phyloP scores from a whole-genome alignment of 1,140 invertebrate species.

The Macrotrachela quadricornifera region DNA sequence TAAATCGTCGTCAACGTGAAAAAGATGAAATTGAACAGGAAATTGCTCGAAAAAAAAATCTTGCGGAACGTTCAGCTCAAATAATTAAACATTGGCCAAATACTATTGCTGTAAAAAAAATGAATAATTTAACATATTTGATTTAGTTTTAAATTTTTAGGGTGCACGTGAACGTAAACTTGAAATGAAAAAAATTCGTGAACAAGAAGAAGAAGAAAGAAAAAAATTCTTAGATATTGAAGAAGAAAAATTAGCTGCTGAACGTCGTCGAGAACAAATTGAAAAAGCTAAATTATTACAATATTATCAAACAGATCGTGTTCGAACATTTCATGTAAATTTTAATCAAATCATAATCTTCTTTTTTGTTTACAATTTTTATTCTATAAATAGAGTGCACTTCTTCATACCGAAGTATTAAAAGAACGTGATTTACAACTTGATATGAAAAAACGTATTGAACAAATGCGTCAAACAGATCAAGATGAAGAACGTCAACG shows the following conservation, averaged over 20 bases:
- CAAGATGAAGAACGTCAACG: slow-evolving; percentile 13
- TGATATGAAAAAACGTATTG: slow-evolving; percentile 22
- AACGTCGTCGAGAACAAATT: slow-evolving; percentile 25
- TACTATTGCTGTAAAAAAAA: slow-evolving; percentile 24
- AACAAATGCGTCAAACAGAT: slow-evolving; percentile 15
- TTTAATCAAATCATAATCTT: not conserved
- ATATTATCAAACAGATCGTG: slow-evolving; percentile 29
- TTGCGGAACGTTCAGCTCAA: slow-evolving; percentile 17
- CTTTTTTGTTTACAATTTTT: not conserved
- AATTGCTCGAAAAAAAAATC: slow-evolving; percentile 16
- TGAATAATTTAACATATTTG: not conserved
- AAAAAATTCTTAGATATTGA: slow-evolving; percentile 22
- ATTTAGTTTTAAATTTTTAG: slow-evolving; percentile 11
- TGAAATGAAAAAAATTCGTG: slow-evolving; percentile 20
- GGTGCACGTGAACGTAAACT: slow-evolving; percentile 24
- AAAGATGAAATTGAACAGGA: slow-evolving; percentile 21
- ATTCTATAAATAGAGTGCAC: slow-evolving; percentile 20
- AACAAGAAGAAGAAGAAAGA: slow-evolving; percentile 27
- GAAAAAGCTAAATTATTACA: slow-evolving; percentile 30
- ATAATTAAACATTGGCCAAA: slow-evolving; percentile 28
- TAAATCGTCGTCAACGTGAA: slow-evolving; percentile 15
- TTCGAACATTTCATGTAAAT: slow-evolving; percentile 30
- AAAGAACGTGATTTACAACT: slow-evolving; percentile 31
- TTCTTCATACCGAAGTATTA: slow-evolving; percentile 26
- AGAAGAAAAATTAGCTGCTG: slow-evolving; percentile 26